These are phyloP conservation scores for Pseudomyrmex pallidus DNA, from an alignment of 1,140 invertebrate genomes.

Conservation along the genomic window DNA sequence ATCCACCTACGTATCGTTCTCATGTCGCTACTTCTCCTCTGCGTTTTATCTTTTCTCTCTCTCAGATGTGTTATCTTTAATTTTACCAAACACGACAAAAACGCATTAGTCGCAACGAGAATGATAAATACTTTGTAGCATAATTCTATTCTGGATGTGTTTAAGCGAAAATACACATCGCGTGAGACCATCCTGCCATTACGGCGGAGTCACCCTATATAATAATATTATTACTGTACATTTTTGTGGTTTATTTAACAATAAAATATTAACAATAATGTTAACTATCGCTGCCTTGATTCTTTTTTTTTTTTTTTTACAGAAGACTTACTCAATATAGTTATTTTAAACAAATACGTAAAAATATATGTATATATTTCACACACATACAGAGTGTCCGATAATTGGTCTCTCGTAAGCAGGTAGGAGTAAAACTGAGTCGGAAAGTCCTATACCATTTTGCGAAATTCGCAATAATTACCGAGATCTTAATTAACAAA, in stretches of 20 bases:
- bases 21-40: constrained; percentile 62
- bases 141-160: constrained; percentile 82
- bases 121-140: constrained; percentile 80
- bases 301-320: background rate
- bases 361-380: too few relatives aligned
- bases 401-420: too few relatives aligned
- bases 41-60: constrained; percentile 58
- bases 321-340: too few relatives aligned
- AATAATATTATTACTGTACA: constrained; percentile 81
- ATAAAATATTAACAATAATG: constrained; percentile 85
- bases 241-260: constrained; percentile 86
- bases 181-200: constrained; percentile 71
- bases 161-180: constrained; percentile 78
- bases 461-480: too few relatives aligned
- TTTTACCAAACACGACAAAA: constrained; percentile 60
- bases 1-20: constrained; percentile 52
- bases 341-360: too few relatives aligned
- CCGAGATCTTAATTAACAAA: too few relatives aligned
- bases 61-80: constrained; percentile 69
- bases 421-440: too few relatives aligned
- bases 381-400: too few relatives aligned
- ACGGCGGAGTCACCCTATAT: constrained; percentile 75
- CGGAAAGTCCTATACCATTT: too few relatives aligned
- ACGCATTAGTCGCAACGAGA: constrained; percentile 47
- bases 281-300: constrained; percentile 60